Conservation (phyloP, 2,888 invertebrate genomes). For the Sarcophaga carnaria region DNA sequence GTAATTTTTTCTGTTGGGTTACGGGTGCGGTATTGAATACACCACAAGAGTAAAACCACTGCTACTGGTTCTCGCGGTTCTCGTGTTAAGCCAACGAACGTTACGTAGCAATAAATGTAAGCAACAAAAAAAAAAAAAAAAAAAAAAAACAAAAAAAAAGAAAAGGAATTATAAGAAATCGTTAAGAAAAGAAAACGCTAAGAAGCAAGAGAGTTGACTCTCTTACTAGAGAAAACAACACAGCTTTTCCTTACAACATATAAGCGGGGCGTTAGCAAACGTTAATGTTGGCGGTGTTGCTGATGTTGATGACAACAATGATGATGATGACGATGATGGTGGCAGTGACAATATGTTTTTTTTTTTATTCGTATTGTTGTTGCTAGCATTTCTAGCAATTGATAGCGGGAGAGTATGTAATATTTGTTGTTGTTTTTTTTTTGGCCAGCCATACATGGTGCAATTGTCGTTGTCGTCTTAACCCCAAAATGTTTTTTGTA, state of each 20-base stretch:
- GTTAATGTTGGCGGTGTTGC: slow-evolving; percentile 51
- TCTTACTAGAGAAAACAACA: neutral
- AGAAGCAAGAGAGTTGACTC: neutral
- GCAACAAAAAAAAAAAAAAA: slow-evolving; percentile 48
- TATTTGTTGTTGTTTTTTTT: slow-evolving; percentile 41
- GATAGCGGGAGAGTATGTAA: slow-evolving; percentile 34
- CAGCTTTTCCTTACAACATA: neutral
- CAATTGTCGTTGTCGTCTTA: slow-evolving; percentile 65
- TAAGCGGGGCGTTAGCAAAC: slow-evolving; percentile 62
- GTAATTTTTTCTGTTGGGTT: slow-evolving; percentile 70
- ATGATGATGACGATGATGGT: slow-evolving; percentile 51
- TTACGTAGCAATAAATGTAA: slow-evolving; percentile 68
- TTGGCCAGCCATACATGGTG: slow-evolving; percentile 29
- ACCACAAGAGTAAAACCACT: slow-evolving; percentile 81
- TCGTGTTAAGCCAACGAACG: slow-evolving; percentile 78
- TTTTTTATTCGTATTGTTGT: slow-evolving; percentile 42
- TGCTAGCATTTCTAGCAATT: slow-evolving; percentile 35
- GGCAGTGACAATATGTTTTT: slow-evolving; percentile 69
- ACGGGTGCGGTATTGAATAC: slow-evolving; percentile 74
- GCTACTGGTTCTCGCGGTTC: slow-evolving; percentile 82
- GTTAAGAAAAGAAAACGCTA: slow-evolving; percentile 32
- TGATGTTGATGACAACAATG: slow-evolving; percentile 66
- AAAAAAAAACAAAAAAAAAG: slow-evolving; percentile 41
- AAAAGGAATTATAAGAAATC: slow-evolving; percentile 62
- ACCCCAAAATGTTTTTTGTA: slow-evolving; percentile 66